Conservation (phyloP, 2,113 vertebrate genomes). For the Forbesichthys agassizii region DNA sequence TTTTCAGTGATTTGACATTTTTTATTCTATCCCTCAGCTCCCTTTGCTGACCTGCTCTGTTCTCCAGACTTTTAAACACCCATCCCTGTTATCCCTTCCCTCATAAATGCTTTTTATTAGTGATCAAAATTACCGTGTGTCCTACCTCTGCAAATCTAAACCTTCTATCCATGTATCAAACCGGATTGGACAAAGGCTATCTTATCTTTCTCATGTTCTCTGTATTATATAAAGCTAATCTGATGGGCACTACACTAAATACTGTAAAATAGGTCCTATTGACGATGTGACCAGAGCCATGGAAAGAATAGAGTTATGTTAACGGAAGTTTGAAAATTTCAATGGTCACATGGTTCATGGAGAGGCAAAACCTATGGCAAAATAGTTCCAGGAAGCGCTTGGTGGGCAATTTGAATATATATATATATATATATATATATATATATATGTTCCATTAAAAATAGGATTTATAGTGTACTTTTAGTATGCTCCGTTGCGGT, state of each 20-base stretch:
- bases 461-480: too few species aligned
- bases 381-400: too few species aligned
- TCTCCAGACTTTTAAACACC: constrained; percentile 38
- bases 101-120: constrained; percentile 52
- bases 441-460: too few species aligned
- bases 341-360: too few species aligned
- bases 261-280: constrained; percentile 22
- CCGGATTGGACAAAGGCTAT: constrained; percentile 55
- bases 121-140: constrained; percentile 56
- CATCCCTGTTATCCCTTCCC: constrained; percentile 55
- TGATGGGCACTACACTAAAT: constrained; percentile 50
- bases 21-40: constrained; percentile 31
- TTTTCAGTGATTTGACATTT: constrained; percentile 34
- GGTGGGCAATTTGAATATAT: too few species aligned
- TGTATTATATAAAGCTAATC: constrained; percentile 57
- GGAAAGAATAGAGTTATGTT: too few species aligned
- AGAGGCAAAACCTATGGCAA: too few species aligned
- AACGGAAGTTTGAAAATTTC: too few species aligned
- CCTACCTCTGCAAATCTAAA: constrained; percentile 50
- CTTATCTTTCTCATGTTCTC: constrained; percentile 51
- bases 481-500: too few species aligned
- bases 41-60: constrained; percentile 43
- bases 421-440: too few species aligned
- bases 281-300: constrained; percentile 19
- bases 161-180: constrained; percentile 48